Evolutionary conservation across 2,888 invertebrate species (phyloP).

Genomic region (Heliconius aoede): DNA sequence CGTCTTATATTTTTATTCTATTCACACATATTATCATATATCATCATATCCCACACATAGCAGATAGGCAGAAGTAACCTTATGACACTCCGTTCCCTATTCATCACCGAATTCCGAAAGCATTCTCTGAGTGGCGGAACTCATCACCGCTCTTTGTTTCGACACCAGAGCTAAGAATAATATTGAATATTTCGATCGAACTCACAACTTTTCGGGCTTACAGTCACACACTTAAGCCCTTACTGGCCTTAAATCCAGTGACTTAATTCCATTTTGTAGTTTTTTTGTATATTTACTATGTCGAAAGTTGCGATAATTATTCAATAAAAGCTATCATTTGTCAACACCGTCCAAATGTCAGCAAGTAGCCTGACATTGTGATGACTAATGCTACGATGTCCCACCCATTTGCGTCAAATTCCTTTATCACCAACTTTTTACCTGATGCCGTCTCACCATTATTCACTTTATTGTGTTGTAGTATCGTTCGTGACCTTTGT

Average conservation of each 20-base stretch:
- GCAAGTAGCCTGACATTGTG: constrained; percentile 71
- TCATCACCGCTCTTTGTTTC: too few species aligned
- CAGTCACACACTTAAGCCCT: too few species aligned
- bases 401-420: constrained; percentile 71
- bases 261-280: constrained; percentile 46
- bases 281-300: constrained; percentile 62
- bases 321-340: constrained; percentile 80
- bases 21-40: too few species aligned
- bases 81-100: too few species aligned
- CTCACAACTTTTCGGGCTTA: neutral
- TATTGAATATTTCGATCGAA: neutral
- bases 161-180: too few species aligned
- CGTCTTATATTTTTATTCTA: too few species aligned
- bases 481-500: constrained; percentile 61
- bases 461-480: constrained; percentile 73
- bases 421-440: constrained; percentile 78
- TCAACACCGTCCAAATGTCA: constrained; percentile 76
- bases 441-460: constrained; percentile 73
- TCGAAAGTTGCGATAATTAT: constrained; percentile 70
- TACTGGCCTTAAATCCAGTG: neutral
- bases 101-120: too few species aligned
- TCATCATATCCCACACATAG: neutral
- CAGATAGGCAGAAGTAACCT: neutral
- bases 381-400: constrained; percentile 78
- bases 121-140: too few species aligned